These are phyloP conservation scores for Cylindroiulus punctatus DNA, from an alignment of 2,888 invertebrate species.

Conservation along the genomic window DNA sequence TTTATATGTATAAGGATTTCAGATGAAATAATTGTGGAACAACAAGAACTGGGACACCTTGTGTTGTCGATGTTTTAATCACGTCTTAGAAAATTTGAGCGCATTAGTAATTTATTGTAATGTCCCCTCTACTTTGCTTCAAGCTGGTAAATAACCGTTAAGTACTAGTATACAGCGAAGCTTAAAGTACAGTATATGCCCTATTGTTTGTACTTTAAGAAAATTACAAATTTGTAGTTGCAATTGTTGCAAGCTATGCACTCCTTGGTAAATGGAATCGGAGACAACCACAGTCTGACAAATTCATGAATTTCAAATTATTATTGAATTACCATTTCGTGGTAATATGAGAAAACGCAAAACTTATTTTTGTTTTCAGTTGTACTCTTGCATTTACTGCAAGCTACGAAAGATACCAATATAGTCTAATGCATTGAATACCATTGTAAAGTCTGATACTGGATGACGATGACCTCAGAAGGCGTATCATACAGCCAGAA, in stretches of 20 bases:
- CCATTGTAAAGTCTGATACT: too few species aligned
- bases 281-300: neutral
- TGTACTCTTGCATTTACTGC: neutral
- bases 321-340: neutral
- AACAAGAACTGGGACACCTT: neutral
- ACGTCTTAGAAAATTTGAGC: neutral
- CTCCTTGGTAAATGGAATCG: neutral
- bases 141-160: slow-evolving; percentile 22
- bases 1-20: too few species aligned
- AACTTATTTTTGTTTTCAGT: neutral
- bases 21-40: too few species aligned
- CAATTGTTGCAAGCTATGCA: neutral
- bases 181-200: slow-evolving; percentile 28
- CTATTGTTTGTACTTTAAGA: neutral
- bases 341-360: neutral
- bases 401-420: neutral
- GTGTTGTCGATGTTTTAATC: slow-evolving; percentile 16
- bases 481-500: too few species aligned
- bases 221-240: neutral
- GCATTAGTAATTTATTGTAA: slow-evolving; percentile 29
- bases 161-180: neutral
- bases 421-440: too few species aligned
- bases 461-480: neutral
- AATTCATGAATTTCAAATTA: slow-evolving; percentile 27
- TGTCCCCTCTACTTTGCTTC: neutral